Conservation (phyloP, 2,113 vertebrate genomes). For the Phrynosoma platyrhinos region DNA sequence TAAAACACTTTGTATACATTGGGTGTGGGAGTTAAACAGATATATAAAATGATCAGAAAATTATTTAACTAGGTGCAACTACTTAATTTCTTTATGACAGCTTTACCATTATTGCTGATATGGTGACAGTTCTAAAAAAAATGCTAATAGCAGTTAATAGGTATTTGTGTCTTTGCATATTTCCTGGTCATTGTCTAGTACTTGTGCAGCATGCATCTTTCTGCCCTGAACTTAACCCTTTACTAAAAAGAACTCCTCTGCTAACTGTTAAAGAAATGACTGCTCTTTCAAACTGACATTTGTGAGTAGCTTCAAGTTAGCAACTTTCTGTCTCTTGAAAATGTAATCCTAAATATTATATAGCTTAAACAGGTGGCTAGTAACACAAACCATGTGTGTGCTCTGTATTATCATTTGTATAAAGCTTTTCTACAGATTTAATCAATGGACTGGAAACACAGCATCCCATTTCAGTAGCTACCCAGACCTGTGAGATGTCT, state of each 20-base stretch:
- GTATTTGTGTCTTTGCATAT: neutral
- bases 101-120: neutral
- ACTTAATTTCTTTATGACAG: neutral
- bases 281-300: neutral
- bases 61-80: neutral
- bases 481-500: conserved; percentile 22
- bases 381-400: neutral
- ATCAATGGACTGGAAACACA: conserved; percentile 41
- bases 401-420: conserved; percentile 21
- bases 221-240: neutral
- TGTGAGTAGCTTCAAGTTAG: neutral
- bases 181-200: neutral
- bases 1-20: neutral
- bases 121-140: neutral
- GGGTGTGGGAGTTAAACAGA: neutral
- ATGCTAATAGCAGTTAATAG: neutral
- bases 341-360: neutral
- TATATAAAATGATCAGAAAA: neutral
- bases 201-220: neutral
- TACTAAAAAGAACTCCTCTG: neutral
- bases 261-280: neutral
- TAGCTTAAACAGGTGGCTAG: neutral
- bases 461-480: conserved; percentile 29
- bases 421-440: conserved; percentile 59
- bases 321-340: neutral